Percentiles rank a stretch among this genome's conserved stretches.
Evolutionary conservation across 1,140 invertebrate genomes (phyloP).

Genomic region (Microvelia longipes): DNA sequence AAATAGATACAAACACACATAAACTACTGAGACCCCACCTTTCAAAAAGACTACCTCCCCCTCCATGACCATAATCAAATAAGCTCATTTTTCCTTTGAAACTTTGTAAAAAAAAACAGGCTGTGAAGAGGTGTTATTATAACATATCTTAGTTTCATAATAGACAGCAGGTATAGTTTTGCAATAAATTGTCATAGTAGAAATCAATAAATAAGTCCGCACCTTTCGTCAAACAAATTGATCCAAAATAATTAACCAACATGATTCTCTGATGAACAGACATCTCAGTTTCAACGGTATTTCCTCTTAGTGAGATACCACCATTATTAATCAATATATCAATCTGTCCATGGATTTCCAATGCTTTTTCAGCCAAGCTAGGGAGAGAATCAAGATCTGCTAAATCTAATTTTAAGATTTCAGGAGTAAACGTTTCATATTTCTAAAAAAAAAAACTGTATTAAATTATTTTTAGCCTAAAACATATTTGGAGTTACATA

Average conservation of each 20-base stretch:
- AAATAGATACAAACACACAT: no score
- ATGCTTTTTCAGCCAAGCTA: conserved; percentile 43
- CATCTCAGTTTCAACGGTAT: conserved; percentile 55
- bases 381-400: conserved; percentile 48
- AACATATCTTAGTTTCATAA: no score
- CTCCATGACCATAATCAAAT: no score
- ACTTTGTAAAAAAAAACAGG: no score
- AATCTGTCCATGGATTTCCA: conserved; percentile 52
- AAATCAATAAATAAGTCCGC: no score
- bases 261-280: conserved; percentile 80
- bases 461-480: background rate
- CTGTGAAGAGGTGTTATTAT: no score
- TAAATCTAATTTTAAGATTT: conserved; percentile 56
- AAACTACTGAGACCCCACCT: no score
- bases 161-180: no score
- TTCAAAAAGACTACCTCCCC: no score
- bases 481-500: no score
- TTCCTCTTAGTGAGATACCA: conserved; percentile 69
- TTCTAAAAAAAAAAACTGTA: background rate
- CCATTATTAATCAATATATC: conserved; percentile 90
- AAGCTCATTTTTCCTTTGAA: no score
- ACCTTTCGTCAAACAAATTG: conserved; percentile 70
- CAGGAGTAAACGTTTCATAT: conserved; percentile 6
- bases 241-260: conserved; percentile 87
- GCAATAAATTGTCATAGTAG: no score